These are phyloP conservation scores for Bathynomus jamesi DNA, from an alignment of 1,140 invertebrate genomes.

Conservation along the genomic window DNA sequence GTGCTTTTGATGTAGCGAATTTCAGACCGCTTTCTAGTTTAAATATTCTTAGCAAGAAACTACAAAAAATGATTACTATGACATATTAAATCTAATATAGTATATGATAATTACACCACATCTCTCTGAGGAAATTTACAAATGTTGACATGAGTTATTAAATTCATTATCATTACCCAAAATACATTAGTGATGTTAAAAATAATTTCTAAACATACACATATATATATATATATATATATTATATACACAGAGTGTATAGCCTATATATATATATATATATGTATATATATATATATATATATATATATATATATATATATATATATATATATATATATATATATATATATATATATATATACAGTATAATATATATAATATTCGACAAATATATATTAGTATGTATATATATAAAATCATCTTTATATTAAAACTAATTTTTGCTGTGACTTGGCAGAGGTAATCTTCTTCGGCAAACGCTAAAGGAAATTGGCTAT, in stretches of 20 bases:
- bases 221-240: neutral
- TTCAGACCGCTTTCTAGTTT: no score
- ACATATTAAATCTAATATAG: no score
- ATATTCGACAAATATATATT: neutral
- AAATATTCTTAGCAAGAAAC: no score
- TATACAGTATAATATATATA: slow-evolving; percentile 1
- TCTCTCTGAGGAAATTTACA: no score
- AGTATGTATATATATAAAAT: neutral
- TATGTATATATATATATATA: slow-evolving; percentile 1
- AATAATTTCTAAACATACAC: neutral
- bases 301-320: slow-evolving; percentile 11
- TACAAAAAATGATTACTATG: no score
- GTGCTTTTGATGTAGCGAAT: no score
- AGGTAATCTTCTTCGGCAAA: neutral
- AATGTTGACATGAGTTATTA: no score
- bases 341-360: slow-evolving; percentile 3
- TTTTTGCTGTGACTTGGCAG: neutral
- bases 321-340: slow-evolving; percentile 11
- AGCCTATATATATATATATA: neutral
- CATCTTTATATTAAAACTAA: neutral
- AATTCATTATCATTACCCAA: no score
- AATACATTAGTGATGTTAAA: no score
- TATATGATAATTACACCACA: no score
- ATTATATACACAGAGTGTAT: neutral
- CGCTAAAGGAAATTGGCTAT: neutral